A percentile compares a stretch with the other conserved stretches of the same genome.
Evolutionary conservation across 2,797 vertebrate species (phyloP).

Genomic region (Sarcoramphus papa): DNA sequence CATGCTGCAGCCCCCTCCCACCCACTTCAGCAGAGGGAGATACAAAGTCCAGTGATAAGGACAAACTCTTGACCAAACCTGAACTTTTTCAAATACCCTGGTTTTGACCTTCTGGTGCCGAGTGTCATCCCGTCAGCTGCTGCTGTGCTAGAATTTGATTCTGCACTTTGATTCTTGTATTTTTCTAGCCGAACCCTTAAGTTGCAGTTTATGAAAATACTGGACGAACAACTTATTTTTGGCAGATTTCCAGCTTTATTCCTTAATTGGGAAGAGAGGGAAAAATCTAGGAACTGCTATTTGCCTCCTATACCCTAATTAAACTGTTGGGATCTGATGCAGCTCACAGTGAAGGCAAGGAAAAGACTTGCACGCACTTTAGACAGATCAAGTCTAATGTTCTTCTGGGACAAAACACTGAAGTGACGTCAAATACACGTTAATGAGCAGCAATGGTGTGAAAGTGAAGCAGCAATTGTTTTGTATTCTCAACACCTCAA

Average conservation of each 20-base stretch:
- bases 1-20: not conserved
- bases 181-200: not conserved
- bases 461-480: slow-evolving; percentile 23
- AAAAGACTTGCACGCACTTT: not conserved
- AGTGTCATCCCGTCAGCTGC: too few species aligned
- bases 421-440: not conserved
- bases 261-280: not conserved
- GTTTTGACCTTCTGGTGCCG: not conserved
- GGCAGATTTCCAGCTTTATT: not conserved
- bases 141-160: not conserved
- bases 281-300: not conserved
- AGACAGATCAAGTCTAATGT: not conserved
- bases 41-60: not conserved
- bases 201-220: not conserved
- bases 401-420: not conserved
- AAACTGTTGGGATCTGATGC: not conserved
- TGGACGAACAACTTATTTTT: not conserved
- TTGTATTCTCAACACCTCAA: not conserved
- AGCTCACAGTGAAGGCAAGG: not conserved
- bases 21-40: not conserved
- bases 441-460: slow-evolving; percentile 16
- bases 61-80: not conserved
- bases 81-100: too few species aligned
- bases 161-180: not conserved
- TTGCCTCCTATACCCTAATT: not conserved